Evolutionary conservation across 2,113 vertebrate species (phyloP), one percentile per base, ranked within the genome.

Genomic region (Peromyscus leucopus): DNA sequence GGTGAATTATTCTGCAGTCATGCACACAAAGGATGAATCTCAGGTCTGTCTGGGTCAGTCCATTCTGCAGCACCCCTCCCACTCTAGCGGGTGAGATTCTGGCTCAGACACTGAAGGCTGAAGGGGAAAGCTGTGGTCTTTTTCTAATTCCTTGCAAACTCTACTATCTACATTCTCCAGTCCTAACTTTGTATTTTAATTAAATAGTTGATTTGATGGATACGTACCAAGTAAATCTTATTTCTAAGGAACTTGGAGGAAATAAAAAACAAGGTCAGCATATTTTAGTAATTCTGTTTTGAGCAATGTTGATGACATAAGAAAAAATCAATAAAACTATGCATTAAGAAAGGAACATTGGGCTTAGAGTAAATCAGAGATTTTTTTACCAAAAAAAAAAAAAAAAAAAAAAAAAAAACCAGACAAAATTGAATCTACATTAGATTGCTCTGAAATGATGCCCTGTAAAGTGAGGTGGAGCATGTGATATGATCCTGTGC

Each of bases 291-390:
- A 63, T 46, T 88, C 78, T 57, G 26, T 94, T 86, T 96, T 93
- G 80, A 97, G 71, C 65, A 82, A 92, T 51, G 80, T 33, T 89
- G 16, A 63, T 90, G 85, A 96, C 71, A 72, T 75, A 90, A 55
- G 33, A 2, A 28, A 69, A 93, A 96, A 94, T 97, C 96, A 95
- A 96, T 97, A 92, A 90, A 96, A 86, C 46, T 67, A 12, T 88
- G 85, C 80, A 36, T 93, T 96, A 57, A 55, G 63, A 95, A 95
- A 95, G 71, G 91, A 93, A 93, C 61, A 80, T 0, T 0, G 10
- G 28, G 5, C 57, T 83, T 85, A 91, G 33, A 22, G 80, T 72
- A 90, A 96, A 92, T 90, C 55, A 76, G 61, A 95, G 83, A 6
- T 78, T 87, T 92, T 88, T 87, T n/a, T 4, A 19, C 11, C 51